phyloP scores from a whole-genome alignment of 1,140 invertebrate genomes.

The Listronotus bonariensis region DNA sequence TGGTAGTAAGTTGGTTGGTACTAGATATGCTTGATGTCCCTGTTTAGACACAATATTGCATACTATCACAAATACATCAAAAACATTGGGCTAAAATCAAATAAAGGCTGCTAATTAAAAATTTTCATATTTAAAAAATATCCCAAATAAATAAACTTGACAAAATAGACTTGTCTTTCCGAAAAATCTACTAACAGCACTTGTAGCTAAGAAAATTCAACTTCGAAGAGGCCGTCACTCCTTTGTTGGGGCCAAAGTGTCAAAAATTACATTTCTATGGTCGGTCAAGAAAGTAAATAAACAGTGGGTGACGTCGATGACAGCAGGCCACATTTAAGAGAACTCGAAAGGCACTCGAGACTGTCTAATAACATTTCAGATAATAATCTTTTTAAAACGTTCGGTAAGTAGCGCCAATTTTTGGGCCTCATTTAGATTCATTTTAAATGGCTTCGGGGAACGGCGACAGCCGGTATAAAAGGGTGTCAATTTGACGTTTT shows the following conservation, averaged over 20 bases:
- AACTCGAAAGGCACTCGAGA: constrained; percentile 40
- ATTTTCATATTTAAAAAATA: too few species aligned
- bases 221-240: constrained; percentile 21
- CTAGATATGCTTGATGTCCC: too few species aligned
- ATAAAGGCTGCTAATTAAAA: too few species aligned
- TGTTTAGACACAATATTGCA: too few species aligned
- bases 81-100: too few species aligned
- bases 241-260: constrained; percentile 34
- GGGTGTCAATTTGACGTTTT: constrained; percentile 21
- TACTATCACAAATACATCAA: too few species aligned
- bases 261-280: constrained; percentile 41
- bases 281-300: constrained; percentile 42
- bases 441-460: constrained; percentile 40
- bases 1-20: too few species aligned
- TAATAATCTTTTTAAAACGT: constrained; percentile 40
- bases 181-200: constrained; percentile 21
- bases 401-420: constrained; percentile 39
- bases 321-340: constrained; percentile 35
- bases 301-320: constrained; percentile 37
- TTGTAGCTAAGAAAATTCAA: constrained; percentile 28
- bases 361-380: constrained; percentile 43
- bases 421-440: constrained; percentile 30
- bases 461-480: constrained; percentile 21
- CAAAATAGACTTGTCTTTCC: background rate
- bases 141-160: too few species aligned